phyloP scores from a whole-genome alignment of 2,888 invertebrate genomes.

The Tachina grossa region DNA sequence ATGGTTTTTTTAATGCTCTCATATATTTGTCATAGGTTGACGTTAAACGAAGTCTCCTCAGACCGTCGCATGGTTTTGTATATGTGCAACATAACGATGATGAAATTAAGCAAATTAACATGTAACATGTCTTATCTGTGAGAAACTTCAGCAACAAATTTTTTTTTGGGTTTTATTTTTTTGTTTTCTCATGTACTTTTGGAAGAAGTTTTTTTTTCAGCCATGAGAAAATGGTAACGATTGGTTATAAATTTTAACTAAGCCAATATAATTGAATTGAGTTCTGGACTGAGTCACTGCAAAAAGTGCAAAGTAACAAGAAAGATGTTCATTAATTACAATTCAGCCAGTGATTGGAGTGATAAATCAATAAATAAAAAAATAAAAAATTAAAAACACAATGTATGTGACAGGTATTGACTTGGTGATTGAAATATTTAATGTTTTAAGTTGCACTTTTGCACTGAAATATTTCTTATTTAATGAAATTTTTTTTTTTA shows the following conservation, averaged over 20 bases:
- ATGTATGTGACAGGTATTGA: not conserved
- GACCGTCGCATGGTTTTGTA: not conserved
- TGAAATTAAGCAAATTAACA: constrained; percentile 72
- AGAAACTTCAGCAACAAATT: constrained; percentile 26
- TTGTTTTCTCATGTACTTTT: constrained; percentile 4
- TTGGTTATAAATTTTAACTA: constrained; percentile 67
- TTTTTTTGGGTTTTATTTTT: constrained; percentile 10
- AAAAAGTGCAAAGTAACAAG: not conserved
- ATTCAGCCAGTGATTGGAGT: constrained; percentile 35
- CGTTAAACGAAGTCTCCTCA: constrained; percentile 26
- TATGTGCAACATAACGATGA: constrained; percentile 56
- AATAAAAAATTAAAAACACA: not conserved
- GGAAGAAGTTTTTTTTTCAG: constrained; percentile 29
- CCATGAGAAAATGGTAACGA: constrained; percentile 48
- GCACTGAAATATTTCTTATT: too few relatives aligned
- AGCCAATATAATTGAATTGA: constrained; percentile 66
- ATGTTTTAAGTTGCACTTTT: not conserved
- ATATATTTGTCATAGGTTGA: constrained; percentile 1
- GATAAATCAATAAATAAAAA: constrained; percentile 15
- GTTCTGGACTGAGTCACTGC: constrained; percentile 50
- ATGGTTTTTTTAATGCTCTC: not conserved
- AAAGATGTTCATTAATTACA: constrained; percentile 35
- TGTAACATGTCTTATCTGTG: constrained; percentile 66
- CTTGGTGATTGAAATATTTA: not conserved
- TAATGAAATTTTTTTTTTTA: too few relatives aligned